Conservation (phyloP, 1,140 invertebrate species). For the Oreohelix idahoensis region DNA sequence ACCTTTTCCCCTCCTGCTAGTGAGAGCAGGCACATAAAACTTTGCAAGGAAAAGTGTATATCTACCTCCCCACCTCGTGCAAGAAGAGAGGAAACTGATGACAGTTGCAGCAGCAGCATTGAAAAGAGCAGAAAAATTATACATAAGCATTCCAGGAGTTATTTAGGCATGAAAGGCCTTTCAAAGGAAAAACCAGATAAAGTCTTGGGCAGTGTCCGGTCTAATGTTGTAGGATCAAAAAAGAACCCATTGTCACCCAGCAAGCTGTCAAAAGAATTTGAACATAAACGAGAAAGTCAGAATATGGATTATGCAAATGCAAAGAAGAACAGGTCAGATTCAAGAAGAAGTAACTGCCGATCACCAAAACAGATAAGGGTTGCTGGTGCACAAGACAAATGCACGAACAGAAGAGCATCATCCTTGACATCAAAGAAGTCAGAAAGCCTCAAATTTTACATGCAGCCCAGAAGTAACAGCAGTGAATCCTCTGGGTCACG, state of each 20-base stretch:
- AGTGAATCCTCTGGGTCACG: neutral
- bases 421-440: neutral
- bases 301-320: neutral
- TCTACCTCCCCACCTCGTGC: neutral
- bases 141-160: neutral
- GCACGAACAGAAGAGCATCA: neutral
- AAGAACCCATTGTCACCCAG: neutral
- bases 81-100: neutral
- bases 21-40: neutral
- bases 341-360: neutral
- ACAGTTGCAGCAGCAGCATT: neutral
- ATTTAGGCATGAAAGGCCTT: neutral
- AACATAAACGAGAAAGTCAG: neutral
- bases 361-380: neutral
- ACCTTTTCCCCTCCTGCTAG: neutral
- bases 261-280: neutral
- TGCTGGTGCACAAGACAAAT: neutral
- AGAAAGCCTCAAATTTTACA: neutral
- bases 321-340: neutral
- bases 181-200: neutral
- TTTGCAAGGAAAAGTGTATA: neutral
- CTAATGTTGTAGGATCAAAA: neutral
- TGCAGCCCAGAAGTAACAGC: slow-evolving; percentile 1
- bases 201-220: neutral
- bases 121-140: neutral